Evolutionary conservation across 2,797 vertebrate species (phyloP).

Genomic region (Malacoraja senta): DNA sequence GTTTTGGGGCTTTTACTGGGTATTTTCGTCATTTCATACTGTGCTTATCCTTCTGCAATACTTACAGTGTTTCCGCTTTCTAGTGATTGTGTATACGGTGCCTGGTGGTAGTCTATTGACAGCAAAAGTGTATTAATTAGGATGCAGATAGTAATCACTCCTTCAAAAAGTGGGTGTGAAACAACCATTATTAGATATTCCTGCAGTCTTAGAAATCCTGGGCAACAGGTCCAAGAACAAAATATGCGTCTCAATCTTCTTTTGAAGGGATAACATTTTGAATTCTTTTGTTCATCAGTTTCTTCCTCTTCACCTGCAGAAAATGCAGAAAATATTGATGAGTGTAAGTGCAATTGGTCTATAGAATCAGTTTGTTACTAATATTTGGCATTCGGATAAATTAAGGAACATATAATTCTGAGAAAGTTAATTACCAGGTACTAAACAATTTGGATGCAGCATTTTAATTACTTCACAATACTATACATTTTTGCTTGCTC

Average conservation of each 20-base stretch:
- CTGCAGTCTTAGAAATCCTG: conserved; percentile 30
- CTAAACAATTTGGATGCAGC: background rate
- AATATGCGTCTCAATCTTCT: conserved; percentile 21
- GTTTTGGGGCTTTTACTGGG: background rate
- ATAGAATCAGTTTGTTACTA: conserved; percentile 18
- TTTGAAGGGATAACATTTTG: background rate
- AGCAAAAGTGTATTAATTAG: conserved; percentile 39
- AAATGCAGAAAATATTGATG: background rate
- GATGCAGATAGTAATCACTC: conserved; percentile 38
- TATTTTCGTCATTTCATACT: background rate
- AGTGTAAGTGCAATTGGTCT: background rate
- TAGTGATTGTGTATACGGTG: conserved; percentile 35
- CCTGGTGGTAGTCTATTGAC: conserved; percentile 39
- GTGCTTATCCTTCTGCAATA: background rate
- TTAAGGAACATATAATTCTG: too few relatives aligned
- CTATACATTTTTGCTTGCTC: background rate
- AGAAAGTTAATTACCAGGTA: background rate
- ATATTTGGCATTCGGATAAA: background rate
- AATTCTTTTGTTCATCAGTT: background rate
- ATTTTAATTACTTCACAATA: background rate
- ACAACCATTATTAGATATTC: conserved; percentile 10
- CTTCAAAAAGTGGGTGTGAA: conserved; percentile 34
- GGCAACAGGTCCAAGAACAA: conserved; percentile 36
- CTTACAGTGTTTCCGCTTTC: conserved; percentile 39
- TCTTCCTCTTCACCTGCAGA: conserved; percentile 19